A percentile compares a stretch with the other conserved stretches of the same genome.
Conservation (phyloP, 2,113 vertebrate species). For the Struthio camelus region DNA sequence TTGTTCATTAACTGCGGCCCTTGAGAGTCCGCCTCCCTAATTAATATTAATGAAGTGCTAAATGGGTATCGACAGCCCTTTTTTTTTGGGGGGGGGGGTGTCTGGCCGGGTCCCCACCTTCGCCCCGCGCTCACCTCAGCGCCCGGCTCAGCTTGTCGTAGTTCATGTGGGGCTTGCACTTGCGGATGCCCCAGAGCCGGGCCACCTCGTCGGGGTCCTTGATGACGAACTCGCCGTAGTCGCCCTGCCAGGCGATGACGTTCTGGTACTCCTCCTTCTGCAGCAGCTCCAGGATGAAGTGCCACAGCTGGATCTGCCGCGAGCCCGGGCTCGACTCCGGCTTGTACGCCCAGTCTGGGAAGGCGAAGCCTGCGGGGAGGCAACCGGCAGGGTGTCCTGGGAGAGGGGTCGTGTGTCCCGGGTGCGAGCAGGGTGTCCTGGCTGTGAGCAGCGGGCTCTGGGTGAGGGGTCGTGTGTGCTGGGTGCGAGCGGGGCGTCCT, state of each 20-base stretch:
- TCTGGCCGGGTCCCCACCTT: too few species aligned
- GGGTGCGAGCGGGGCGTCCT: too few species aligned
- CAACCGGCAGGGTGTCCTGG: too few species aligned
- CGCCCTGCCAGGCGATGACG: conserved; percentile 94
- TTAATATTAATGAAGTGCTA: too few species aligned
- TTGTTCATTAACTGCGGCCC: too few species aligned
- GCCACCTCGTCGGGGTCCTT: conserved; percentile 90
- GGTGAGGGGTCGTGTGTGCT: too few species aligned
- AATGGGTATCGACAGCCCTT: too few species aligned
- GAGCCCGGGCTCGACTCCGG: conserved; percentile 89
- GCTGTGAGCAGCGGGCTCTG: too few species aligned
- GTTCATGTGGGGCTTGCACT: conserved; percentile 94
- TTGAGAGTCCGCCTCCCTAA: too few species aligned
- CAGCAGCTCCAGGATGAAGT: conserved; percentile 91
- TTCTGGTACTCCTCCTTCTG: conserved; percentile 89
- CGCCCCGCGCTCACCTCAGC: background rate
- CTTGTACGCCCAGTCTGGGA: conserved; percentile 93
- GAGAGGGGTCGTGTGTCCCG: too few species aligned
- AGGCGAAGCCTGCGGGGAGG: conserved; percentile 75
- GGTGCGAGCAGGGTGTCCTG: too few species aligned
- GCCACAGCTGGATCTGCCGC: conserved; percentile 92
- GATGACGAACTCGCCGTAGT: conserved; percentile 93
- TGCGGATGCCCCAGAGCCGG: conserved; percentile 88
- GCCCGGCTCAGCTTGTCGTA: conserved; percentile 86
- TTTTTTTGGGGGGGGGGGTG: too few species aligned